Percentiles rank a stretch among this genome's conserved stretches.
phyloP scores from a whole-genome alignment of 2,113 vertebrate genomes.

The Pollachius pollachius region DNA sequence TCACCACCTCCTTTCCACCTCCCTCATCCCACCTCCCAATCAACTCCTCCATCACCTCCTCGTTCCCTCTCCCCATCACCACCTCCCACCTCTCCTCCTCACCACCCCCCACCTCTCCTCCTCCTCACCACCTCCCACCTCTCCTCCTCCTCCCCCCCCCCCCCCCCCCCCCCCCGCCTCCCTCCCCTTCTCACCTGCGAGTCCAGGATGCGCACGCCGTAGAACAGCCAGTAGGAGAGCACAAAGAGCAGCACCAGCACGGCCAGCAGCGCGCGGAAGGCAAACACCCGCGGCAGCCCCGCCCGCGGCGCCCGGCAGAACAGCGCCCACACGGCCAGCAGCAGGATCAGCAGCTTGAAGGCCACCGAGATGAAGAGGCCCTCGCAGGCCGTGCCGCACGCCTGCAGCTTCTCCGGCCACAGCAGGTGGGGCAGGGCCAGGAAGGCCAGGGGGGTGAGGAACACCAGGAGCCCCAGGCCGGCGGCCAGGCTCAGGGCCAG shows the following conservation, averaged over 20 bases:
- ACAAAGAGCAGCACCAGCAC: constrained; percentile 91
- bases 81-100: too few relatives aligned
- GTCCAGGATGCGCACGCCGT: constrained; percentile 90
- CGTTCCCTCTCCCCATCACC: constrained; percentile 26
- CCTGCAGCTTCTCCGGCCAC: constrained; percentile 86
- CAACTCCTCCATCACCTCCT: too few relatives aligned
- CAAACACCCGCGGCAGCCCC: constrained; percentile 84
- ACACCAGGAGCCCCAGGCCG: constrained; percentile 84
- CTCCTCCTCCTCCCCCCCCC: background rate
- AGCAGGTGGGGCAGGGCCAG: constrained; percentile 88
- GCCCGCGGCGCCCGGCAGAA: constrained; percentile 85
- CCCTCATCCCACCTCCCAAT: background rate
- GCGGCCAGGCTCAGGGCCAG: constrained; percentile 80
- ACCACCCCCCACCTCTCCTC: too few relatives aligned
- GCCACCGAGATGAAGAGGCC: constrained; percentile 95
- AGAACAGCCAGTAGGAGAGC: constrained; percentile 95
- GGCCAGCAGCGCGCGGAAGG: constrained; percentile 85
- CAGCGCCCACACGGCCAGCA: constrained; percentile 92
- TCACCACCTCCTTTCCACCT: too few relatives aligned
- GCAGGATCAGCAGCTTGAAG: constrained; percentile 93
- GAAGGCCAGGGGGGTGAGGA: constrained; percentile 92
- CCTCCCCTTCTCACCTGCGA: constrained; percentile 55
- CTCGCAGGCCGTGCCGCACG: constrained; percentile 90
- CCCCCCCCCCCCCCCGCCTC: background rate
- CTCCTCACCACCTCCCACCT: too few relatives aligned